Evolutionary conservation across 2,797 vertebrate species (phyloP), one percentile per base, ranked within the genome.

Genomic region (Sebastes flavidus): DNA sequence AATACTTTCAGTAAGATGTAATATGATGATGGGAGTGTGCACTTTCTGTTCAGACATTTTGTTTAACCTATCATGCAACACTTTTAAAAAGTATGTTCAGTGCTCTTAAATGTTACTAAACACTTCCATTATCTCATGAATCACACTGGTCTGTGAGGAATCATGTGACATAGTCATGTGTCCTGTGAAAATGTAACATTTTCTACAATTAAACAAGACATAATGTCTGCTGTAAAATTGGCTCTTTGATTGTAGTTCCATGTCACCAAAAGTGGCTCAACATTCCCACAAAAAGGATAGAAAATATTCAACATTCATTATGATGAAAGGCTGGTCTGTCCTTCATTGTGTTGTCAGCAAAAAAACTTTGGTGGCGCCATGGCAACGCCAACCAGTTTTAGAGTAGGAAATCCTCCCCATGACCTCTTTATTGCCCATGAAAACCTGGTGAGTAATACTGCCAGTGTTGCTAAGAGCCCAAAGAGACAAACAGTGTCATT

Each of bases 361-460:
- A 73, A 77, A 75, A 68, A 52, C 49, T 5, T 58, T 75, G 24
- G 14, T 32, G 58, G 54, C 22, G 0, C 83, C 87, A 91, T 87
- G 72, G 89, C 71, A 93, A 92, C 87, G 54, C 67, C 65, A 75
- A 88, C 87, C 88, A 86, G 85, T 87, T 59, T 20, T 72, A 81
- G 82, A 78, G 63, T 42, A 90, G 89, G 81, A 93, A 90, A 84
- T 85, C 91, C 91, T 90, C 81, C 83, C 78, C 75, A 68, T 91
- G 88, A 91, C 90, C 87, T 91, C 87, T 81, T 89, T 89, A 79
- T 83, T 92, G 84, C 46, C 54, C 18, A 76, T 87, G 87, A 88
- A 76, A 75, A 75, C 82, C 83, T 80, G 72, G 65, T 65, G 78
- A 80, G 78, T 85, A 84, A 81, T 27, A 71, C 62, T 56, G 76